Evolutionary conservation across 2,888 invertebrate genomes (phyloP), one percentile per base, ranked within the genome.

Genomic region (Drosophila nr. perissopoda): DNA sequence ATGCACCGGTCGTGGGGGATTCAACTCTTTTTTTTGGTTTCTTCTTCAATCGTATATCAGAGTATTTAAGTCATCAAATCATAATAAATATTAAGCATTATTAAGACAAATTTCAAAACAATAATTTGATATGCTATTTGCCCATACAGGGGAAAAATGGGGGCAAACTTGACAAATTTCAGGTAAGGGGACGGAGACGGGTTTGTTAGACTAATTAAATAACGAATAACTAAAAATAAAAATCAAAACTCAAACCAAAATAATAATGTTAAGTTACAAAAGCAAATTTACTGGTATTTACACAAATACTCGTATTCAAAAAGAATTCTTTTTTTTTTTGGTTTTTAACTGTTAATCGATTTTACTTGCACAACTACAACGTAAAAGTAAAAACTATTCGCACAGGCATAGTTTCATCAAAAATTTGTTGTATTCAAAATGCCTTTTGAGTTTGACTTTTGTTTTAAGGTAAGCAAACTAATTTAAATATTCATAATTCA

Each of bases 301-400:
- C 71, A 74, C 53, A 78, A 70, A 81, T 40, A 70, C 57, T 56
- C 18, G 18, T 33, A 48, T 58, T 61, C 31, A 21, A 60, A 62
- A 34, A 25, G 2, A 46, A 25, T 46, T 46, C 0, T 16, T 46
- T 18, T 38, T 51, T 40, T 40, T 33, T 56, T 72, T 34, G 36
- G 34, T 61, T 33, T 53, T 38, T 27, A 67, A 76, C 72, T 78
- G 36, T 49, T 74, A 79, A 42, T 76, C 60, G 72, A 70, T 56
- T 74, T 70, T 56, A 83, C 81, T 88, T 85, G 85, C 88, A 85
- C 70, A 88, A 80, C 88, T 85, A 86, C 85, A 88, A 86, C 68
- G 51, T 18, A 65, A 72, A 65, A 53, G 59, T 64, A 72, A 70
- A 79, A 85, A 59, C 77, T 82, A 85, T 71, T 79, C 61, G 69